Evolutionary conservation across 2,888 invertebrate species (phyloP).

Genomic region (Thereva nobilitata): DNA sequence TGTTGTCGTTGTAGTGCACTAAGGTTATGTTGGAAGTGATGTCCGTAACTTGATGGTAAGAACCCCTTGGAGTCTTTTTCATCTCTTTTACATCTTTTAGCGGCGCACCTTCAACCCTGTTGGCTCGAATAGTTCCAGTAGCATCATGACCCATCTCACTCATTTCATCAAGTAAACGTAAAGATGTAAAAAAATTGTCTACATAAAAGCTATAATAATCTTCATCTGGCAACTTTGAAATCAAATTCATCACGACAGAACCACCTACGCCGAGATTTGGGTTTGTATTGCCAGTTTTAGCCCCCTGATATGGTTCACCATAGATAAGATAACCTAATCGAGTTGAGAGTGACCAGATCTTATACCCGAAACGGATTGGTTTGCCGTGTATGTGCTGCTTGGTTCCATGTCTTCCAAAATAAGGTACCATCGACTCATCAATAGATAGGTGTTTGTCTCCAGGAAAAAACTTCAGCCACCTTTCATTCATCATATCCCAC

Average conservation of each 20-base stretch:
- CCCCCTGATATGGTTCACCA: constrained; percentile 22
- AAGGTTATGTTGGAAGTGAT: no score
- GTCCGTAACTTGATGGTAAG: no score
- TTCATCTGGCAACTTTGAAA: constrained; percentile 22
- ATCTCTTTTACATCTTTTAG: no score
- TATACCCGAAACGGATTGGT: constrained; percentile 9
- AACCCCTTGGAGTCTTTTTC: no score
- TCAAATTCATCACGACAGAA: constrained; percentile 27
- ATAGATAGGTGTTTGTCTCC: no score
- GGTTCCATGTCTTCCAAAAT: constrained; percentile 6
- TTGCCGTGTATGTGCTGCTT: constrained; percentile 20
- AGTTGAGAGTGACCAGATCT: constrained; percentile 5
- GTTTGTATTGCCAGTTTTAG: constrained; percentile 29
- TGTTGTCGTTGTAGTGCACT: no score
- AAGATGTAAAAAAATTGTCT: not conserved
- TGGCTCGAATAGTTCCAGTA: no score
- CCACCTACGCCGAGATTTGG: constrained; percentile 16
- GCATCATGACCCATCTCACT: no score
- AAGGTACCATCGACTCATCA: no score
- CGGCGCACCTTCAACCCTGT: no score
- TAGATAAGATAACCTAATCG: constrained; percentile 23
- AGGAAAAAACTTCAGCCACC: no score
- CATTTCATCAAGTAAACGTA: not conserved
- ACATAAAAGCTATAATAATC: constrained; percentile 5
- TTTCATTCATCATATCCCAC: no score